These are phyloP conservation scores for Corythoichthys intestinalis DNA, from an alignment of 2,113 vertebrate genomes.

Conservation along the genomic window DNA sequence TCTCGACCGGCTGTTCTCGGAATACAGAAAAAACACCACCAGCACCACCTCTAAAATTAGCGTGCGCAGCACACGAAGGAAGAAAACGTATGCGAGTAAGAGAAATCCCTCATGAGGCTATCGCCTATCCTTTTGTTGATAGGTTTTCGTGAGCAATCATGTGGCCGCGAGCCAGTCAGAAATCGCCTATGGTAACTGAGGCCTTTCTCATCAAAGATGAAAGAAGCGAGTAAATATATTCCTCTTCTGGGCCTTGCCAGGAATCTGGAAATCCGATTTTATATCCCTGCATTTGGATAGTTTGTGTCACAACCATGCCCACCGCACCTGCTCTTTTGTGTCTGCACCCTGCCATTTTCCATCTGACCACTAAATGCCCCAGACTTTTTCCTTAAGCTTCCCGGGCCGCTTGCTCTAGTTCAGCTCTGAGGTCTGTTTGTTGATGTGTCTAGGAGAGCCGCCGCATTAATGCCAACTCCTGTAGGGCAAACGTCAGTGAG, in stretches of 20 bases:
- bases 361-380: slow-evolving; percentile 12
- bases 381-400: slow-evolving; percentile 7
- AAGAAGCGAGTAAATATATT: slow-evolving; percentile 60
- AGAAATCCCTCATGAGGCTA: slow-evolving; percentile 51
- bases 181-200: slow-evolving; percentile 40
- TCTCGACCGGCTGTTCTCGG: slow-evolving; percentile 64
- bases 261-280: slow-evolving; percentile 77
- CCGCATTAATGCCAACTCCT: slow-evolving; percentile 3
- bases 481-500: slow-evolving; percentile 5
- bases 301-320: slow-evolving; percentile 13
- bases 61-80: slow-evolving; percentile 45
- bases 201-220: slow-evolving; percentile 65
- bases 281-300: slow-evolving; percentile 60
- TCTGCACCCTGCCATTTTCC: slow-evolving; percentile 12
- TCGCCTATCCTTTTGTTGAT: slow-evolving; percentile 45
- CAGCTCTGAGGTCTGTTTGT: slow-evolving; percentile 9
- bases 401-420: slow-evolving; percentile 4
- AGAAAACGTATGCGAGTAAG: slow-evolving; percentile 34
- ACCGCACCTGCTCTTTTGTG: slow-evolving; percentile 14
- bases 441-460: slow-evolving; percentile 6
- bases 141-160: slow-evolving; percentile 49
- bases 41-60: slow-evolving; percentile 73
- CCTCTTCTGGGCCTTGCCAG: slow-evolving; percentile 59
- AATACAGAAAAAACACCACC: slow-evolving; percentile 60
- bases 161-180: slow-evolving; percentile 47